Evolutionary conservation across 2,113 vertebrate species (phyloP), one percentile per base, ranked within the genome.

Genomic region (Psilopsiagon aymara): DNA sequence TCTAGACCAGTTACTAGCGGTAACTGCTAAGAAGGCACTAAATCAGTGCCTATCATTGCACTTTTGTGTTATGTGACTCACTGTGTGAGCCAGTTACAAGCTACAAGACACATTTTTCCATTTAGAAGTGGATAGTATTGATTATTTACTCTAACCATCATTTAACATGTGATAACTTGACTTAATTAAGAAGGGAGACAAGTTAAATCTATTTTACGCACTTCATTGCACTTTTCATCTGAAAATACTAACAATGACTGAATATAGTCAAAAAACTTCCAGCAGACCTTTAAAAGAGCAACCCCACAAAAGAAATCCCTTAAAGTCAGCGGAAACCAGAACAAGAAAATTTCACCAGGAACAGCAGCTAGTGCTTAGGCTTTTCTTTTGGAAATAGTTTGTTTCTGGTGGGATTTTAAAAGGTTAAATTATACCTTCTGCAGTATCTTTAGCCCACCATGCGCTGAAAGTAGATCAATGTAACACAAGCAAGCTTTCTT

Each of bases 21-120:
- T 13, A 66, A 81, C 33, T 59, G 43, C 33, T 6, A 27, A 0
- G 1, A 49, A 7, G 62, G 21, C 14, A 24, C 23, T 49, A 53
- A 21, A 24, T 4, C 63, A 49, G 24, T 39, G 51, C 24, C 21
- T 20, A 5, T 0, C 0, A 18, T 0, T 47, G 35, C 64, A 52
- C 53, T 5, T 70, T 13, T 9, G 35, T 0, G 1, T 23, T 6
- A 52, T 6, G 8, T 2, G 1, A 47, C 19, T 43, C 57, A 7
- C 43, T 13, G 39, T 1, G 11, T 10, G 25, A 81, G 55, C 23
- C 68, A 57, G 14, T 6, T n/a, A 69, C 60, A 59, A 62, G 52
- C 68, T 35, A 18, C 11, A 33, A 69, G 59, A 25, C 12, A 39
- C 6, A 35, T 39, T 74, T 70, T 53, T 64, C 13, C 6, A 17